Conservation (phyloP, 2,888 invertebrate genomes). For the Anaspis maculata region DNA sequence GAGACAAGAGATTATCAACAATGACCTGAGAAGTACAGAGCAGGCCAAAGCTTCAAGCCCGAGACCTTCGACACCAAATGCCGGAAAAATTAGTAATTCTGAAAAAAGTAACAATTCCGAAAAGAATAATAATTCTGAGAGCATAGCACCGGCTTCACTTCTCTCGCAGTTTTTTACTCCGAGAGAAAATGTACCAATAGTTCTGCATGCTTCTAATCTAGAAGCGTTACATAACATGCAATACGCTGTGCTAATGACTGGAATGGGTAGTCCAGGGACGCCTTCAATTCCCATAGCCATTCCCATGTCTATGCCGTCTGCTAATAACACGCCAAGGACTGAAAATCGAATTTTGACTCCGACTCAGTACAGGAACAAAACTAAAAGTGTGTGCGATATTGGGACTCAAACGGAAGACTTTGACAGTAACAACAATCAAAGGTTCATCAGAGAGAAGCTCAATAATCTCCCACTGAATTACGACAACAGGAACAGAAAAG, state of each 20-base stretch:
- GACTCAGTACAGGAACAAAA: conserved; percentile 45
- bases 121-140: conserved; percentile 8
- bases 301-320: conserved; percentile 27
- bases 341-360: conserved; percentile 51
- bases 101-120: conserved; percentile 23
- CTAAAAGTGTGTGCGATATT: conserved; percentile 49
- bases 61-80: not conserved
- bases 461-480: conserved; percentile 46
- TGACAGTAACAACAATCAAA: conserved; percentile 32
- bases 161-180: conserved; percentile 18
- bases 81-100: no score
- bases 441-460: conserved; percentile 32
- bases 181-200: conserved; percentile 36
- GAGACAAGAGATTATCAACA: conserved; percentile 5
- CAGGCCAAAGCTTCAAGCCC: not conserved
- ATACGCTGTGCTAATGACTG: conserved; percentile 52
- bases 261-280: conserved; percentile 34
- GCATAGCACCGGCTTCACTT: conserved; percentile 6
- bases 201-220: conserved; percentile 39
- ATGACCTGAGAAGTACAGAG: not conserved
- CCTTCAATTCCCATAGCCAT: conserved; percentile 33
- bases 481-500: conserved; percentile 46
- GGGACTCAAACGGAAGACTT: conserved; percentile 60
- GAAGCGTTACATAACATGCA: conserved; percentile 48
- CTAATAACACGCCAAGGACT: conserved; percentile 26